These are phyloP conservation scores for Erinaceus europaeus DNA, from an alignment of 2,113 vertebrate genomes.

Conservation along the genomic window DNA sequence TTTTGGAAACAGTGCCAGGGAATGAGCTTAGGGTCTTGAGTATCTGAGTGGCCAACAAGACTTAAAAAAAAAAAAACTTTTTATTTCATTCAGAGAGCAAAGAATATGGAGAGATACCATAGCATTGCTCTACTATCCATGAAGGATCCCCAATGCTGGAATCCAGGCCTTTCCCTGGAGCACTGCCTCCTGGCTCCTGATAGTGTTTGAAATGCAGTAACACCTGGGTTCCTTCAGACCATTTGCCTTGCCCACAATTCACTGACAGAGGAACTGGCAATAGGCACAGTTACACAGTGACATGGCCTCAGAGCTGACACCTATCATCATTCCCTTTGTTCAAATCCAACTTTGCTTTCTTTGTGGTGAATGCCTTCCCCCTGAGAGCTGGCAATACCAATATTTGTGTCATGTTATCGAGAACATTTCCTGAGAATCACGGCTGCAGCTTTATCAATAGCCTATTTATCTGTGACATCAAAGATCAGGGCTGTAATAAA, in stretches of 20 bases:
- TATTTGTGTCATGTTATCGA: conserved; percentile 81
- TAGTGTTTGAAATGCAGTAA: conserved; percentile 44
- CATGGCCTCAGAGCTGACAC: conserved; percentile 19
- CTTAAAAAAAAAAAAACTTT: no score
- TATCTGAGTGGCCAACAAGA: no score
- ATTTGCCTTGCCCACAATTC: conserved; percentile 48
- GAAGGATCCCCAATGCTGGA: no score
- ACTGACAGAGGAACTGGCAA: conserved; percentile 52
- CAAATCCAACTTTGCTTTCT: conserved; percentile 78
- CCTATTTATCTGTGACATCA: conserved; percentile 78
- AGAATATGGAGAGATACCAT: no score
- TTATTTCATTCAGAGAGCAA: no score
- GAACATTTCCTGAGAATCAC: conserved; percentile 76
- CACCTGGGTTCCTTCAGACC: conserved; percentile 45
- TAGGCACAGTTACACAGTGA: conserved; percentile 23
- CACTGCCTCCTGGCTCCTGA: no score
- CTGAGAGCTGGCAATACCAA: conserved; percentile 73
- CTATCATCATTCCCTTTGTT: conserved; percentile 52
- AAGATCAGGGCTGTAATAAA: conserved; percentile 87
- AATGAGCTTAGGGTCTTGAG: no score
- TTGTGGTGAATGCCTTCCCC: conserved; percentile 71
- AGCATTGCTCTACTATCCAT: no score
- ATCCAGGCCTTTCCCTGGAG: no score
- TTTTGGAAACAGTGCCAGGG: no score
- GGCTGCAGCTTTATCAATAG: conserved; percentile 70